Base-by-base conservation (phyloP, 2,113 vertebrate species). In the Urocitellus parryii region DNA sequence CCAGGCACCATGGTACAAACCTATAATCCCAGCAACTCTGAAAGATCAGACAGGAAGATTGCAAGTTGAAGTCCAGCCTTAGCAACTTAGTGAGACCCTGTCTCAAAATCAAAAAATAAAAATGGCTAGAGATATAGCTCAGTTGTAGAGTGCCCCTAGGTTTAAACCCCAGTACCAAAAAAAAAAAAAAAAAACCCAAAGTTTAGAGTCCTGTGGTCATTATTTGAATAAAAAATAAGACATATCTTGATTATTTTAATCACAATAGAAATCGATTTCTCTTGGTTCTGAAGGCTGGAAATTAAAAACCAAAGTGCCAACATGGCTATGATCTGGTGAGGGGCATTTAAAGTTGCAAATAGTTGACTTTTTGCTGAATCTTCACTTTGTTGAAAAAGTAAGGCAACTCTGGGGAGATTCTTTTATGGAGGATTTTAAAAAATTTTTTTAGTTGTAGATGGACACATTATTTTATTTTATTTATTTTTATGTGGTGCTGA, bases 201-300 rank as follows among this genome's bases (percentile, higher is more conserved):
- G 17, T 25, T 56, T 74, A 87, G 27, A 34, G 20, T 79, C 29
- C 92, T 84, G 39, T 72, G 39, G 25, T 89, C 45, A 91, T 86
- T 92, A 93, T 79, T 61, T 45, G 12, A 94, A 76, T 61, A 65
- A 86, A 93, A 92, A 73, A 39, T 77, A 82, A 89, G 37, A 34
- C 8, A 18, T 24, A 53, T 58, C 17, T 32, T 91, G 27, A 85
- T 90, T 91, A 85, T 93, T 67, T 58, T 83, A 61, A 67, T 92
- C 18, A 88, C 34, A 79, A n/a, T 4, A 73, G 37, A 20, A 53
- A 84, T 42, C 22, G 61, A 34, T 53, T 70, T 63, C 13, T 24
- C n/a, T 78, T 12, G 17, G 42, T 45, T 42, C n/a, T 42, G 12
- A 56, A 45, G 22, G 10, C 6, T 22, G 14, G 37, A 93, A 58